Percentiles rank a stretch among this genome's conserved stretches.
Evolutionary conservation across 2,888 invertebrate species (phyloP).

Genomic region (Pelosia muscerda): DNA sequence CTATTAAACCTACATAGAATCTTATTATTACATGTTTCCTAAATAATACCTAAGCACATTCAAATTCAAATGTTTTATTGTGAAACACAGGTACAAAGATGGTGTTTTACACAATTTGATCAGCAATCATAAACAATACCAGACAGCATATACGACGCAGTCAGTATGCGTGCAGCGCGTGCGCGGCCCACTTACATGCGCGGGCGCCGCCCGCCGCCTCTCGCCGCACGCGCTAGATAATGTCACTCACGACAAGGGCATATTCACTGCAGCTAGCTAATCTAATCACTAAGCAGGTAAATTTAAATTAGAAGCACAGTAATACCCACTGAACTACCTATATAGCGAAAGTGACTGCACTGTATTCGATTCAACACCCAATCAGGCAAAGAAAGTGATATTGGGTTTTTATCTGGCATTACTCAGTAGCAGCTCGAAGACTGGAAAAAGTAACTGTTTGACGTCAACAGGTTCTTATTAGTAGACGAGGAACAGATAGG

Average conservation of each 20-base stretch:
- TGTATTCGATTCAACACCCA: background rate
- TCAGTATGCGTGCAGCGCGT: constrained; percentile 14
- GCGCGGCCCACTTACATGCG: constrained; percentile 23
- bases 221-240: constrained; percentile 23
- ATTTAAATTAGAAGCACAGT: constrained; percentile 33
- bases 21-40: background rate
- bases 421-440: background rate
- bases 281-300: constrained; percentile 29
- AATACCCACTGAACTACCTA: constrained; percentile 6
- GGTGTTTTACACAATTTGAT: too few relatives aligned
- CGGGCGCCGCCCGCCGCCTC: constrained; percentile 16
- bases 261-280: constrained; percentile 14
- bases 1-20: background rate
- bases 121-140: constrained; percentile 1
- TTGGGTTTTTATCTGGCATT: background rate
- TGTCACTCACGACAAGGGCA: constrained; percentile 40
- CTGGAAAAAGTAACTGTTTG: background rate
- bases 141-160: background rate
- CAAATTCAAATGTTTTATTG: too few relatives aligned
- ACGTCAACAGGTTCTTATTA: too few relatives aligned
- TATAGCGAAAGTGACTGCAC: background rate
- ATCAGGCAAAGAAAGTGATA: background rate
- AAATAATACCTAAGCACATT: too few relatives aligned
- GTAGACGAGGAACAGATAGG: background rate
- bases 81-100: too few relatives aligned